phyloP scores from a whole-genome alignment of 2,888 invertebrate genomes.

The Drosophila cognata region DNA sequence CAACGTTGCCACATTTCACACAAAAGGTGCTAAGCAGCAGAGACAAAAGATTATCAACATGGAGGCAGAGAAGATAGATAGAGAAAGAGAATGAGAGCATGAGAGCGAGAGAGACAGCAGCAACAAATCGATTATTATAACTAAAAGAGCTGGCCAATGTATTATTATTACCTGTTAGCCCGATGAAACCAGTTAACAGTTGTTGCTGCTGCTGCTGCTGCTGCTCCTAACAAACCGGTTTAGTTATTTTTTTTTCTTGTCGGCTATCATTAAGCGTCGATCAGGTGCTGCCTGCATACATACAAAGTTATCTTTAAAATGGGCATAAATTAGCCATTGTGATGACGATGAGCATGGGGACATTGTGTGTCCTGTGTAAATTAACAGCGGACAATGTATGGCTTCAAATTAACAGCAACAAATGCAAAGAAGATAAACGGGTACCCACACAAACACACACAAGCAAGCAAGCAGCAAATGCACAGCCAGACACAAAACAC shows the following conservation, averaged over 20 bases:
- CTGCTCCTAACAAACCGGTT: constrained; percentile 45
- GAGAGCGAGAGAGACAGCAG: constrained; percentile 31
- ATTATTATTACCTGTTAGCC: constrained; percentile 54
- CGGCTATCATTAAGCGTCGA: constrained; percentile 53
- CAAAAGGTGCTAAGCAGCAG: constrained; percentile 73
- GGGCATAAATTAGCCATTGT: constrained; percentile 50
- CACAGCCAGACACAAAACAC: constrained; percentile 23
- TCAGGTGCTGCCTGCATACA: constrained; percentile 44
- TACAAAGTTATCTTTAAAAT: constrained; percentile 34
- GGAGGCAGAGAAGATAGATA: neutral
- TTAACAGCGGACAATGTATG: constrained; percentile 67
- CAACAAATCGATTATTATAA: constrained; percentile 75
- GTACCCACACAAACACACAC: constrained; percentile 14
- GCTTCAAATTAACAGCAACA: constrained; percentile 59
- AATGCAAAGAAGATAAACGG: constrained; percentile 22
- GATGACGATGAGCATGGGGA: constrained; percentile 10
- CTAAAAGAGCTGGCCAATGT: constrained; percentile 45
- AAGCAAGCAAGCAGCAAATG: constrained; percentile 3
- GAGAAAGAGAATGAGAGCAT: neutral
- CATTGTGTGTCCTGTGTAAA: constrained; percentile 60
- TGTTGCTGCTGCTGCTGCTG: constrained; percentile 30
- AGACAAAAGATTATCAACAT: constrained; percentile 68
- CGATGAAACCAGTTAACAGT: constrained; percentile 58
- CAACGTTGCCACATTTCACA: constrained; percentile 69
- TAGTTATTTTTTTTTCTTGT: constrained; percentile 21